phyloP scores from a whole-genome alignment of 92 coral and sea anemone genomes.

The Phymanthus crucifer region DNA sequence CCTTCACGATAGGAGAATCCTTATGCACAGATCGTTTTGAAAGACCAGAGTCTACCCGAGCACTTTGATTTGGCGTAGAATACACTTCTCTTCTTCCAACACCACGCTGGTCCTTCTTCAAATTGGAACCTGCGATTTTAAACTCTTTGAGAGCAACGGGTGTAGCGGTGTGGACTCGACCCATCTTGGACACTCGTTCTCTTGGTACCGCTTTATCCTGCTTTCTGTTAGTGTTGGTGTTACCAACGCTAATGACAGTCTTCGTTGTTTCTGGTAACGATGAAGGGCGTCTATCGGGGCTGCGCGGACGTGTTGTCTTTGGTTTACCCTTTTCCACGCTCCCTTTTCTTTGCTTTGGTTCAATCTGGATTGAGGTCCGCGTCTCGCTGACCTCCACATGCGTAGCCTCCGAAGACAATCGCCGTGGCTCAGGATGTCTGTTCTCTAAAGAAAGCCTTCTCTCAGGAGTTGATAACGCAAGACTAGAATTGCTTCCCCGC shows the following conservation, averaged over 20 bases:
- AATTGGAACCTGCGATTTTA: slow-evolving; percentile 25
- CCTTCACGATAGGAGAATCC: slow-evolving; percentile 36
- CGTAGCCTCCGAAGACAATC: slow-evolving; percentile 14
- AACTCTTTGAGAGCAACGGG: slow-evolving; percentile 79
- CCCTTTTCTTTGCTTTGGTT: slow-evolving; percentile 10
- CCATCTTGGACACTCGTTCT: slow-evolving; percentile 47
- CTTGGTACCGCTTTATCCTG: background rate
- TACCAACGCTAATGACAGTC: slow-evolving; percentile 24
- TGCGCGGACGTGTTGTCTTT: background rate
- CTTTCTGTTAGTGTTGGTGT: background rate
- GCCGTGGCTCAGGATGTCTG: slow-evolving; percentile 13
- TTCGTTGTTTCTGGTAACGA: slow-evolving; percentile 27
- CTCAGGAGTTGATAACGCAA: slow-evolving; percentile 25
- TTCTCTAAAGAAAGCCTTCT: slow-evolving; percentile 36
- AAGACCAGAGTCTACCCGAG: background rate
- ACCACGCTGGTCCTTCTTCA: slow-evolving; percentile 30
- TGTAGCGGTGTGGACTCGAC: slow-evolving; percentile 68
- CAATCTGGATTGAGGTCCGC: slow-evolving; percentile 31
- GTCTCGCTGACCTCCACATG: slow-evolving; percentile 14
- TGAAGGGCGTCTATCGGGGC: slow-evolving; percentile 25
- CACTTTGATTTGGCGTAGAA: background rate
- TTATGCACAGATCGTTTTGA: slow-evolving; percentile 17
- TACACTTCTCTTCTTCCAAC: slow-evolving; percentile 1
- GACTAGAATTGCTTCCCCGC: slow-evolving; percentile 30
- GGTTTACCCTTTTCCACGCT: background rate